Base-by-base conservation (phyloP, 2,797 vertebrate species). In the Onychomys leucogaster region DNA sequence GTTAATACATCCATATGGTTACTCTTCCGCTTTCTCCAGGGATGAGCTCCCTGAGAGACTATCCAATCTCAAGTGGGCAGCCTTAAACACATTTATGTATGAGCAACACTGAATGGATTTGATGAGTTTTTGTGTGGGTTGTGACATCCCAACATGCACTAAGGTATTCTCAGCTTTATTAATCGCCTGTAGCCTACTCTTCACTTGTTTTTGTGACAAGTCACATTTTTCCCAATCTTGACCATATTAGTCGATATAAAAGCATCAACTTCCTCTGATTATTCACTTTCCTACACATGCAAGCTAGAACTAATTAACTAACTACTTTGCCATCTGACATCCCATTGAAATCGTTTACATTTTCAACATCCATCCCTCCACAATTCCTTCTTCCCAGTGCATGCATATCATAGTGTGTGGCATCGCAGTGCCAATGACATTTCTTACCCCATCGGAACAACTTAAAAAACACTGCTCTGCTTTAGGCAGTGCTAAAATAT, bases 231-330 rank as follows among this genome's bases (percentile, higher is more conserved):
- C 27, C n/a, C 89, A 87, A 29, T 55, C n/a, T 87, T 27, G 43
- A 87, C 16, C 17, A 2, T 65, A 46, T 52, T 84, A 61, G n/a
- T 91, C 90, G 49, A 2, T 77, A 87, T 41, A 85, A 82, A 41
- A 94, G 90, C 7, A 69, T 75, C 43, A 85, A 34, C n/a, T 82
- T 85, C 41, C 19, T 92, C 73, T 82, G 37, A 94, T 46, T 34
- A 4, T 11, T 88, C 55, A 41, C 32, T 90, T 92, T 63, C n/a
- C 4, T 37, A 57, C 71, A 78, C 34, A 7, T 52, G 65, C 0
- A 77, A 11, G 6, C 16, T 55, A 78, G 41, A 90, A 34, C 34
- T 32, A 92, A 16, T 1, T 75, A 55, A 17, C 63, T 14, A 73
- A 90, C 46, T 41, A 82, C 65, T 73, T 90, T 43, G 37, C 6